These are phyloP conservation scores for Holacanthella duospinosa DNA, from an alignment of 2,888 invertebrate species.

Conservation along the genomic window DNA sequence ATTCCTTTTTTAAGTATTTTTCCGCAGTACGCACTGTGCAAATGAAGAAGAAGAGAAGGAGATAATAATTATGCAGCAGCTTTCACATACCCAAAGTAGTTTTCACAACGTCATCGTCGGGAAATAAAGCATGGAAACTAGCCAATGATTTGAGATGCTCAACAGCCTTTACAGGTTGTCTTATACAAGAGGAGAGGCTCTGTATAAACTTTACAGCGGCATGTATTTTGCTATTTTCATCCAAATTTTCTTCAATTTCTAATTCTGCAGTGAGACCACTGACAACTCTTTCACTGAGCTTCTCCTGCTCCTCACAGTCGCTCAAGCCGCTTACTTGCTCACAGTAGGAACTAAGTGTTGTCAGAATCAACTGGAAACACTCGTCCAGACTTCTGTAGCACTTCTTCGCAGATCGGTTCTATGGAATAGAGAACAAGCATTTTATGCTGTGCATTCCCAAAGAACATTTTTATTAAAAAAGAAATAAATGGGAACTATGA, in stretches of 20 bases:
- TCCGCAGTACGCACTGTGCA: slow-evolving; percentile 11
- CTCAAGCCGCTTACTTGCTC: not conserved
- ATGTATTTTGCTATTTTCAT: not conserved
- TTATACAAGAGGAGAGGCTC: slow-evolving; percentile 7
- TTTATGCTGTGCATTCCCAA: too few species aligned
- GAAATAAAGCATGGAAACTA: not conserved
- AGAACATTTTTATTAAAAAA: too few species aligned
- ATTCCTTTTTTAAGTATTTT: slow-evolving; percentile 17
- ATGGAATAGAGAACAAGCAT: too few species aligned
- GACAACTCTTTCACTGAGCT: not conserved
- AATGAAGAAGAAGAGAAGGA: not conserved
- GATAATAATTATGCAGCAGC: too few species aligned
- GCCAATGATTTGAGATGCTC: slow-evolving; percentile 16
- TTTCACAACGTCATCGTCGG: not conserved
- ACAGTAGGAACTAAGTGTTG: not conserved
- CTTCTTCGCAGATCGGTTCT: too few species aligned
- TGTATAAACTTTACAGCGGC: not conserved
- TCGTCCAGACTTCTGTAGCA: too few species aligned
- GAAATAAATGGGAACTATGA: too few species aligned
- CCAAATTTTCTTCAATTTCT: not conserved
- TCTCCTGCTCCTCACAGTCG: not conserved
- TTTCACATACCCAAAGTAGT: not conserved
- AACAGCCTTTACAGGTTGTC: slow-evolving; percentile 15
- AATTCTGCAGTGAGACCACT: not conserved
- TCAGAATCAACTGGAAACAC: not conserved